Percentiles rank a stretch among this genome's conserved stretches.
Conservation (phyloP, 2,113 vertebrate species). For the Colossoma macropomum region DNA sequence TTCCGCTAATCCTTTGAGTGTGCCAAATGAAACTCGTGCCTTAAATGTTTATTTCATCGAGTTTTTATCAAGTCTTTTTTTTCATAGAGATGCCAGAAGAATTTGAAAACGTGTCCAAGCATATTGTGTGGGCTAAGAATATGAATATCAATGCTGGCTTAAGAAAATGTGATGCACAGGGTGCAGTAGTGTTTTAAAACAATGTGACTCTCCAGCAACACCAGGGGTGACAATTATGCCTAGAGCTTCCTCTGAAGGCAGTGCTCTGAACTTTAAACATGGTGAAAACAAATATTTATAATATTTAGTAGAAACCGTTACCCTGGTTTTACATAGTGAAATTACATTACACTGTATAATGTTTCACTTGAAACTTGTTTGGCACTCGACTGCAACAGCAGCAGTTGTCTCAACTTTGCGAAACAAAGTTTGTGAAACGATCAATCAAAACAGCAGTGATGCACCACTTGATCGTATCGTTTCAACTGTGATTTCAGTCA, state of each 20-base stretch:
- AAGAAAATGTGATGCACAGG: background rate
- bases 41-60: background rate
- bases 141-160: background rate
- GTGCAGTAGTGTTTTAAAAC: background rate
- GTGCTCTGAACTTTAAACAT: too few species aligned
- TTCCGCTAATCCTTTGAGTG: background rate
- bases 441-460: too few species aligned
- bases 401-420: too few species aligned
- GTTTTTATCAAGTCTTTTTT: background rate
- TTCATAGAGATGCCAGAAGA: background rate
- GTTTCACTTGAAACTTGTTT: too few species aligned
- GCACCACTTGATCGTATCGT: too few species aligned
- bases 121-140: background rate
- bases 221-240: background rate
- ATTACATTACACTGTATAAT: too few species aligned
- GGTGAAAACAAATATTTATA: too few species aligned
- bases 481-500: too few species aligned
- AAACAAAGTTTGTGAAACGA: too few species aligned
- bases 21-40: background rate
- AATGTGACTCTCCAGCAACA: background rate
- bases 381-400: too few species aligned
- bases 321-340: too few species aligned
- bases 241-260: background rate
- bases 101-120: background rate
- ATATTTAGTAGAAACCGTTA: too few species aligned